A percentile compares a stretch with the other conserved stretches of the same genome.
Evolutionary conservation across 2,797 vertebrate genomes (phyloP).

Genomic region (Todus mexicanus): DNA sequence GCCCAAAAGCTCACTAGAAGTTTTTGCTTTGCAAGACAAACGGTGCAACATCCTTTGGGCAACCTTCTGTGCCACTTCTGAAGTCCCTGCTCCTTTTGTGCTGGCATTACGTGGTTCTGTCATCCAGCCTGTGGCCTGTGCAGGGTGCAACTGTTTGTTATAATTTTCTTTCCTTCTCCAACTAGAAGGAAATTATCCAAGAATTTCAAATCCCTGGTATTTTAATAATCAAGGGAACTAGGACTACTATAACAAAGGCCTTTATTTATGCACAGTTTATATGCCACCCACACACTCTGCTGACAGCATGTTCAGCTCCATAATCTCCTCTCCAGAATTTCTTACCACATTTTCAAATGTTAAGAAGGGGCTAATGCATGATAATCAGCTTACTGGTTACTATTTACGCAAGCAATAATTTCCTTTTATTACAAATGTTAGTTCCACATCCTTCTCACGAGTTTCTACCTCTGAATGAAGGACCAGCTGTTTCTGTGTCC

Average conservation of each 20-base stretch:
- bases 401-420: not conserved
- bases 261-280: not conserved
- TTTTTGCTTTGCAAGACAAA: not conserved
- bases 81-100: not conserved
- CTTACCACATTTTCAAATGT: not conserved
- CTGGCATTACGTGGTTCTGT: not conserved
- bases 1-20: not conserved
- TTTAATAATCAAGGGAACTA: not conserved
- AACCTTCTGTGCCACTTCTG: not conserved
- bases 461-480: not conserved
- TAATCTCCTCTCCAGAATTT: conserved; percentile 16
- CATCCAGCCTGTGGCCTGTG: not conserved
- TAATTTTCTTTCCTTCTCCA: not conserved
- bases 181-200: not conserved
- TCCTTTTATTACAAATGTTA: not conserved
- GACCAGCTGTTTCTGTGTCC: not conserved
- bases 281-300: not conserved
- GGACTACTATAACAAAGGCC: not conserved
- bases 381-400: not conserved
- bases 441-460: not conserved
- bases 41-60: not conserved
- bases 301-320: not conserved
- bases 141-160: not conserved
- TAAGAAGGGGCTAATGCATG: not conserved
- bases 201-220: not conserved